These are phyloP conservation scores for cattle (Bos taurus) DNA, from an alignment of 2,113 vertebrate genomes.

Conservation along the genomic window ARS-UCD2.0 NC_037334.1:25494501-25495000, in stretches of 20 bases:
- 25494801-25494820: neutral
- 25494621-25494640: neutral
- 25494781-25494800: neutral
- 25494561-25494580: constrained; percentile 32
- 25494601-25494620: neutral
- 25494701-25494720: neutral
- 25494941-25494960: neutral
- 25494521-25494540: constrained; percentile 86
- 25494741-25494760: neutral
- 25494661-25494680: neutral
- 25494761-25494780: neutral
- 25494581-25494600: neutral
- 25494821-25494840: neutral
- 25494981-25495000: neutral
- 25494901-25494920: neutral
- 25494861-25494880: neutral
- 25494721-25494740: neutral
- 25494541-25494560: constrained; percentile 87
- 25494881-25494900: neutral
- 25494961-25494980: neutral
- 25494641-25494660: neutral
- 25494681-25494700: neutral
- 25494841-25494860: neutral
- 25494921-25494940: neutral
- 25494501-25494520: constrained; percentile 80